Conservation (phyloP, 2,888 invertebrate genomes). For the Globia sparganii region DNA sequence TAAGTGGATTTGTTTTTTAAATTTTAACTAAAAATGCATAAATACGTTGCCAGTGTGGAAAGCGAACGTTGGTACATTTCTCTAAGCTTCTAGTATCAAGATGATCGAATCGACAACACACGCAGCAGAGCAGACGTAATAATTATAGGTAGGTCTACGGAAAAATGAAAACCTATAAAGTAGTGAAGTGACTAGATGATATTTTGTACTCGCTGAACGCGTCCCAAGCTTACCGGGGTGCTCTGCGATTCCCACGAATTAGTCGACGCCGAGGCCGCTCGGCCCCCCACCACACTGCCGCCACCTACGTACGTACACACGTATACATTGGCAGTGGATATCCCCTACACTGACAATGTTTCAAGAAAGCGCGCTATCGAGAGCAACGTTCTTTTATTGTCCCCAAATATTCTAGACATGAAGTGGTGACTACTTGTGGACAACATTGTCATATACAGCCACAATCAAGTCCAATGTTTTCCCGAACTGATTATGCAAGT, state of each 20-base stretch:
- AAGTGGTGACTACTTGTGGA: conserved; percentile 24
- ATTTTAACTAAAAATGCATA: conserved; percentile 14
- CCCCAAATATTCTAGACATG: conserved; percentile 30
- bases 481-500: conserved; percentile 14
- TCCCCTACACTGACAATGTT: conserved; percentile 69
- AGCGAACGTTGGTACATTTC: conserved; percentile 83
- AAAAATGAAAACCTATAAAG: conserved; percentile 88
- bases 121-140: conserved; percentile 90
- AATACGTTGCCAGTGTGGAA: conserved; percentile 26
- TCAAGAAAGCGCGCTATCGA: conserved; percentile 44
- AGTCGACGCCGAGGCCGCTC: conserved; percentile 82
- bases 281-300: conserved; percentile 86
- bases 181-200: conserved; percentile 85
- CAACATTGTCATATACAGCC: conserved; percentile 25
- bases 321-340: conserved; percentile 79
- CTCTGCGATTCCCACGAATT: conserved; percentile 86
- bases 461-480: conserved; percentile 35
- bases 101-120: conserved; percentile 88
- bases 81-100: conserved; percentile 86
- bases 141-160: conserved; percentile 86
- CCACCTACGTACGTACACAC: conserved; percentile 89
- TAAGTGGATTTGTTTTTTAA: not conserved
- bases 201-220: conserved; percentile 79
- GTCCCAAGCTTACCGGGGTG: conserved; percentile 88
- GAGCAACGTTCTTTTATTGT: conserved; percentile 43